Evolutionary conservation across 2,888 invertebrate species (phyloP).

Genomic region (Hedychridium roseum): DNA sequence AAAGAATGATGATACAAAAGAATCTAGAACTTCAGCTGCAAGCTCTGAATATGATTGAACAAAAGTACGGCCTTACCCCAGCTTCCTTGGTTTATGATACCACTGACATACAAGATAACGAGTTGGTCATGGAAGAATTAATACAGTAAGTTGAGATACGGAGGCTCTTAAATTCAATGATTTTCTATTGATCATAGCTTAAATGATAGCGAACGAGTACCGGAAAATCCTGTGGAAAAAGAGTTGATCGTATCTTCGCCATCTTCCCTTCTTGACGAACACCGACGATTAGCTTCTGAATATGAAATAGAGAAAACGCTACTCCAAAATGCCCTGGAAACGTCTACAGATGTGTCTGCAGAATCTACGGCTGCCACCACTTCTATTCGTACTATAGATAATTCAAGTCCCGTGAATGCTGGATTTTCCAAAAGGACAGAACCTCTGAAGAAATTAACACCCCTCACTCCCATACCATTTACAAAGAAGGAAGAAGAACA

Average conservation of each 20-base stretch:
- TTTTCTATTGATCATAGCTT: background rate
- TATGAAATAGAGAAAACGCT: slow-evolving; percentile 57
- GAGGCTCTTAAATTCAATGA: background rate
- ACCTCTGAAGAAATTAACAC: slow-evolving; percentile 13
- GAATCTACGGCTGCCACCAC: slow-evolving; percentile 16
- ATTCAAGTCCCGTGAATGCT: too few species aligned
- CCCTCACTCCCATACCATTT: slow-evolving; percentile 24
- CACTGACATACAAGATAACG: slow-evolving; percentile 64
- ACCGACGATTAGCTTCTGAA: slow-evolving; percentile 55
- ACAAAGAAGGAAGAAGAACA: slow-evolving; percentile 37
- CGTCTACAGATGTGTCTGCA: slow-evolving; percentile 31
- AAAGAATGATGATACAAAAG: slow-evolving; percentile 91
- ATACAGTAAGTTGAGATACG: slow-evolving; percentile 64
- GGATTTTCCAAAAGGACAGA: too few species aligned
- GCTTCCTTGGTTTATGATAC: slow-evolving; percentile 66
- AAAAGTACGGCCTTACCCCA: slow-evolving; percentile 75
- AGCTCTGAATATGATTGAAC: slow-evolving; percentile 84
- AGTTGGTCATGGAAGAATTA: slow-evolving; percentile 69
- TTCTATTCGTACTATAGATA: too few species aligned
- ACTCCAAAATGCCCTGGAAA: slow-evolving; percentile 54
- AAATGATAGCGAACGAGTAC: too few species aligned
- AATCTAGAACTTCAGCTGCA: slow-evolving; percentile 91
- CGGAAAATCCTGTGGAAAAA: too few species aligned
- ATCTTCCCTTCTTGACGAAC: slow-evolving; percentile 46
- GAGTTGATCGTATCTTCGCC: slow-evolving; percentile 10